phyloP scores from a whole-genome alignment of 1,140 invertebrate genomes.

The Drosophila aff. region DNA sequence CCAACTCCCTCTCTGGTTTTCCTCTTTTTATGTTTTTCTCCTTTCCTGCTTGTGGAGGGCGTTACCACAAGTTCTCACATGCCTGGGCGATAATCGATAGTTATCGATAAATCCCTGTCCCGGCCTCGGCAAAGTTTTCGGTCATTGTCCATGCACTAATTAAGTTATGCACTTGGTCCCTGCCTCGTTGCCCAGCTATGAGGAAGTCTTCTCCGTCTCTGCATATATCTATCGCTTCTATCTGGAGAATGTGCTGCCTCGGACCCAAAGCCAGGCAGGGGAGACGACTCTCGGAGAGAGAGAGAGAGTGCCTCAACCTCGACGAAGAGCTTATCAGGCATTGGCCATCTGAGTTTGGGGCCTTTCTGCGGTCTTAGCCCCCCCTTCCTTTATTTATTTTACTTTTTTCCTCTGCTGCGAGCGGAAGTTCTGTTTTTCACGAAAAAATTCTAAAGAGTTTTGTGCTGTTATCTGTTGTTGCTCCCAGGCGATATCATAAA shows the following conservation, averaged over 20 bases:
- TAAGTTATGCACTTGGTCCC: constrained; percentile 55
- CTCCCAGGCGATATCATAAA: constrained; percentile 32
- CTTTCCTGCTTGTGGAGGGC: constrained; percentile 4
- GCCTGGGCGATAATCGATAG: constrained; percentile 35
- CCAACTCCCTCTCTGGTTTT: not conserved
- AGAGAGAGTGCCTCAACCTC: constrained; percentile 5
- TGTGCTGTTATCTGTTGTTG: constrained; percentile 14
- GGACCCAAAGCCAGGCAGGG: constrained; percentile 6
- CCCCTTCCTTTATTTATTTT: constrained; percentile 1
- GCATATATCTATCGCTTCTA: constrained; percentile 56
- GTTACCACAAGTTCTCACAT: constrained; percentile 42
- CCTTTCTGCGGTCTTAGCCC: constrained; percentile 12
- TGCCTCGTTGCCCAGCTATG: constrained; percentile 40
- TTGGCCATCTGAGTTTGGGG: constrained; percentile 28
- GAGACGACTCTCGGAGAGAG: constrained; percentile 3
- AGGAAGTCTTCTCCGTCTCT: constrained; percentile 54
- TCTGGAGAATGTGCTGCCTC: constrained; percentile 35
- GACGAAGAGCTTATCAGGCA: constrained; percentile 22
- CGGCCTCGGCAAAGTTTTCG: constrained; percentile 12
- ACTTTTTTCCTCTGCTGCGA: not conserved
- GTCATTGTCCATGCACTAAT: constrained; percentile 62
- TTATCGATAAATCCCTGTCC: constrained; percentile 37
- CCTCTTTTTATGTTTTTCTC: not conserved
- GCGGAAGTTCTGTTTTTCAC: constrained; percentile 36
- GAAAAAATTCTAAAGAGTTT: constrained; percentile 17